A percentile compares a stretch with the other conserved stretches of the same genome.
Conservation (phyloP, 2,888 invertebrate genomes). For the Rhagonycha lutea region DNA sequence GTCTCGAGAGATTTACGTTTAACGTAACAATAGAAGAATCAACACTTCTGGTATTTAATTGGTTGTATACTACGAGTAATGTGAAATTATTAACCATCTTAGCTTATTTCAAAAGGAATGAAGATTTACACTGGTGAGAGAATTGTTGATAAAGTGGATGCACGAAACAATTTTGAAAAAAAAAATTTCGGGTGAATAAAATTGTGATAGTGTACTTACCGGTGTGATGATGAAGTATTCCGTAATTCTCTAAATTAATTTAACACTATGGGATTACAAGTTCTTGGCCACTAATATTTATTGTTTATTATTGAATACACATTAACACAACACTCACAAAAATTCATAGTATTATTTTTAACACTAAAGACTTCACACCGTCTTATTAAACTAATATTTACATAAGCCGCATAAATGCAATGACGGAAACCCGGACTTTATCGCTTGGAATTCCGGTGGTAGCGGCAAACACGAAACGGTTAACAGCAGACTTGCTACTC, state of each 20-base stretch:
- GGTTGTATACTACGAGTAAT: neutral
- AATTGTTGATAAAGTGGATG: neutral
- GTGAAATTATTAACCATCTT: neutral
- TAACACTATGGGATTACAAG: neutral
- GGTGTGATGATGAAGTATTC: neutral
- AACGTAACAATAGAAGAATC: slow-evolving; percentile 9
- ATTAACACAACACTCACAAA: slow-evolving; percentile 5
- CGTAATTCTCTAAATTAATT: neutral
- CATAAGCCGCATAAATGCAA: slow-evolving; percentile 8
- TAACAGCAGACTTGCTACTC: slow-evolving; percentile 27
- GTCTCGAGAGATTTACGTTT: slow-evolving; percentile 4
- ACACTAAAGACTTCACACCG: slow-evolving; percentile 1
- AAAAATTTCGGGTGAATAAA: neutral
- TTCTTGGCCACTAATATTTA: neutral
- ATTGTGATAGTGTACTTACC: neutral
- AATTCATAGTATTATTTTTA: slow-evolving; percentile 2
- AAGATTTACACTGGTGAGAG: neutral
- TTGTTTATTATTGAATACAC: slow-evolving; percentile 2
- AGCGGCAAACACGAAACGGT: slow-evolving; percentile 26
- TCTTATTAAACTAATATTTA: slow-evolving; percentile 6
- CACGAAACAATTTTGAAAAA: too few relatives aligned
- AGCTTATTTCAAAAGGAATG: neutral
- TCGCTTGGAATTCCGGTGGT: slow-evolving; percentile 19
- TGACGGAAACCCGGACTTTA: slow-evolving; percentile 17
- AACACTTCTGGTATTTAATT: slow-evolving; percentile 3